A percentile compares a stretch with the other conserved stretches of the same genome.
phyloP scores from a whole-genome alignment of 2,797 vertebrate genomes.

The Sebastes goodei region DNA sequence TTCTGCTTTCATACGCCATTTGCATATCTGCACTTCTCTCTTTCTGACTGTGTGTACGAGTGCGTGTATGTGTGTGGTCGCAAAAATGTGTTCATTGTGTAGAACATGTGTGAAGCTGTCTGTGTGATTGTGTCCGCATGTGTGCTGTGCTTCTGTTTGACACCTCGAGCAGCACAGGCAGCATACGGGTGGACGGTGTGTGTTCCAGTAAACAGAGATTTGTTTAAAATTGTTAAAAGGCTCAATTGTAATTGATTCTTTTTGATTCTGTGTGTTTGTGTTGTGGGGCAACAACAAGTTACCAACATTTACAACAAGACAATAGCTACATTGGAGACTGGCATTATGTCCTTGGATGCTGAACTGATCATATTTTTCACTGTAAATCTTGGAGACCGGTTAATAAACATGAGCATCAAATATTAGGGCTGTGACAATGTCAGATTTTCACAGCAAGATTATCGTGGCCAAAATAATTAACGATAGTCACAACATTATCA shows the following conservation, averaged over 20 bases:
- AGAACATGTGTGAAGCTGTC: constrained; percentile 1
- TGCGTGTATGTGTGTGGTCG: background rate
- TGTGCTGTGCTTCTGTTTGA: constrained; percentile 22
- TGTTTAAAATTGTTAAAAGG: constrained; percentile 4
- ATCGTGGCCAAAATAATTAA: no score
- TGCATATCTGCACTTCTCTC: constrained; percentile 49
- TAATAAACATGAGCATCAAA: background rate
- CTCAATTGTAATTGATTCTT: constrained; percentile 6
- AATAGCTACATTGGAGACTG: background rate
- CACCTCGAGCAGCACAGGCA: constrained; percentile 10
- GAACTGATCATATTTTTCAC: background rate
- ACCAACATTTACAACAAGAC: background rate
- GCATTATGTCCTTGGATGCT: background rate
- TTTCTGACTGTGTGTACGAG: background rate
- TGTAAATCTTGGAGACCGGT: background rate
- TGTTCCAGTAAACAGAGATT: background rate
- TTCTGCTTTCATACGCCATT: constrained; percentile 55
- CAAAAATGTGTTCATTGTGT: background rate
- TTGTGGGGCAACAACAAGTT: background rate
- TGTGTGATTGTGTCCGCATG: background rate
- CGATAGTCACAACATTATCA: background rate
- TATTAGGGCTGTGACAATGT: background rate
- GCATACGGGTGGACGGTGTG: constrained; percentile 10
- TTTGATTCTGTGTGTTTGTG: background rate
- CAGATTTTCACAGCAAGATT: no score